These are phyloP conservation scores for Muscicapa striata DNA, from an alignment of 2,797 vertebrate genomes.

Conservation along the genomic window DNA sequence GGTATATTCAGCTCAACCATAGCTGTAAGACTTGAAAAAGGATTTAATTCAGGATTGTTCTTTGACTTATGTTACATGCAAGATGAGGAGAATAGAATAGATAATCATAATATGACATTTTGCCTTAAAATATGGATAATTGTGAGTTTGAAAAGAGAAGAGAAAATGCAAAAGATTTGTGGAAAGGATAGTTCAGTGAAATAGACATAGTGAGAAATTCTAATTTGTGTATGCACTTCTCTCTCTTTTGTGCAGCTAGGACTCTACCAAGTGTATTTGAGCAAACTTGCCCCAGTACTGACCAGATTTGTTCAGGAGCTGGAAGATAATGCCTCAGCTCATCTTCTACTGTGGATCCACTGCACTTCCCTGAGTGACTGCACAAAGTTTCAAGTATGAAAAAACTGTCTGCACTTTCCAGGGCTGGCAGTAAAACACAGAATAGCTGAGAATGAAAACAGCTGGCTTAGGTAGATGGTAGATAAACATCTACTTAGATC, in stretches of 20 bases:
- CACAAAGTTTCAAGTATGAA: background rate
- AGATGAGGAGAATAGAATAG: background rate
- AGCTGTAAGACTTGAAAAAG: background rate
- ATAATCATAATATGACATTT: background rate
- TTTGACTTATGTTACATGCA: background rate
- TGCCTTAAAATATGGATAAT: constrained; percentile 4
- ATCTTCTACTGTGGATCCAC: background rate
- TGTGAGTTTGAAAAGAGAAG: background rate
- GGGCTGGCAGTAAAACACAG: background rate
- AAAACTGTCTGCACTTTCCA: background rate
- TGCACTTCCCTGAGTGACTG: background rate
- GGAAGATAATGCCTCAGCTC: background rate
- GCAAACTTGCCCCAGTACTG: background rate
- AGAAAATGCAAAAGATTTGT: constrained; percentile 17
- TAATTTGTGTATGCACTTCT: background rate
- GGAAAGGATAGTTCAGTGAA: background rate
- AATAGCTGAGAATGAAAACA: constrained; percentile 7
- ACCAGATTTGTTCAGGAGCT: background rate
- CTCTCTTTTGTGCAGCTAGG: background rate
- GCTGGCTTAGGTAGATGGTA: background rate
- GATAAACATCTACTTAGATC: background rate
- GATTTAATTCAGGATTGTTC: constrained; percentile 30
- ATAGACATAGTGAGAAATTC: background rate
- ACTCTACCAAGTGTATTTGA: background rate
- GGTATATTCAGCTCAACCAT: background rate